phyloP scores from a whole-genome alignment of 2,888 invertebrate species.

The Drosophila melanocephala region DNA sequence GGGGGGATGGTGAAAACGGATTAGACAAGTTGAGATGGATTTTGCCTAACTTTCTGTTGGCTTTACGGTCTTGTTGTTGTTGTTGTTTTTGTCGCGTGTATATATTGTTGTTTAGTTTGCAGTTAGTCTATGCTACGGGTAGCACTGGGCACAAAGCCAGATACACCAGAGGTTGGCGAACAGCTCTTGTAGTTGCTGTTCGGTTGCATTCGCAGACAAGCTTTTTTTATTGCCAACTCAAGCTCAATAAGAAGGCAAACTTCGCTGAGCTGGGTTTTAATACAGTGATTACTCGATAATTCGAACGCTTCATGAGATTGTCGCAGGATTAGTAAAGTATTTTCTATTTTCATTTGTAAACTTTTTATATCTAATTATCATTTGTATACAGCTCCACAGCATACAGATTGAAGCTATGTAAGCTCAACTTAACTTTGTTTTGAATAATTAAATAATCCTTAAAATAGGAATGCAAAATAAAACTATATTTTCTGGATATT shows the following conservation, averaged over 20 bases:
- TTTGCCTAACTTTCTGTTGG: slow-evolving; percentile 22
- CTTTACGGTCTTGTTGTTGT: slow-evolving; percentile 50
- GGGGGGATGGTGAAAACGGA: slow-evolving; percentile 7
- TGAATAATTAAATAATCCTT: background rate
- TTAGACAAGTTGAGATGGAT: slow-evolving; percentile 20
- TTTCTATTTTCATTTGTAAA: background rate
- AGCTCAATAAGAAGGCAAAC: background rate
- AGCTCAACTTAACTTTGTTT: background rate
- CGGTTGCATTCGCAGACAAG: background rate
- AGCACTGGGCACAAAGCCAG: slow-evolving; percentile 43
- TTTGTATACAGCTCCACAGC: background rate
- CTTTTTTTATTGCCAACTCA: background rate
- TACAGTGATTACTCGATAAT: background rate
- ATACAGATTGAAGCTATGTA: background rate
- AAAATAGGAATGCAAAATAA: background rate
- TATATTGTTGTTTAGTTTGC: slow-evolving; percentile 48
- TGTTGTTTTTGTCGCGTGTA: slow-evolving; percentile 37
- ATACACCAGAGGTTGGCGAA: slow-evolving; percentile 11
- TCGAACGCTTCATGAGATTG: background rate
- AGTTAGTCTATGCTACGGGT: slow-evolving; percentile 59
- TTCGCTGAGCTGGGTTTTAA: background rate
- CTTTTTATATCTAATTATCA: background rate
- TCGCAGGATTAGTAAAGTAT: no score
- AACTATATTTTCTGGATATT: background rate
- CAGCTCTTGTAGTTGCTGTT: slow-evolving; percentile 5